Evolutionary conservation across 2,888 invertebrate genomes (phyloP).

Genomic region (Agapostemon virescens): DNA sequence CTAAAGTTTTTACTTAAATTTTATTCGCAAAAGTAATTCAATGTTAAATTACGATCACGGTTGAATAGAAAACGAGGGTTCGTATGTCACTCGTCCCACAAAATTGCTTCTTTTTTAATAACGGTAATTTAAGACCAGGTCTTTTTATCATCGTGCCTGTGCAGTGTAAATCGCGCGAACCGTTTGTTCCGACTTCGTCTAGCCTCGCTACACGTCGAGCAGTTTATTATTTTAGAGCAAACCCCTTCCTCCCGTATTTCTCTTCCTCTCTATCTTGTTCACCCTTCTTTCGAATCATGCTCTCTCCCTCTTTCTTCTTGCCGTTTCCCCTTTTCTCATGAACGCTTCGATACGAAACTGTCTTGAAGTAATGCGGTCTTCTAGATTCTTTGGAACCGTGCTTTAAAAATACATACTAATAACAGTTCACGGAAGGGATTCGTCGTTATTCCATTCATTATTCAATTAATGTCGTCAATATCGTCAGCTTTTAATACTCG

Average conservation of each 20-base stretch:
- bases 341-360: conserved; percentile 33
- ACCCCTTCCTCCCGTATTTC: conserved; percentile 67
- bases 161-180: conserved; percentile 60
- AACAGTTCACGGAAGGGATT: conserved; percentile 18
- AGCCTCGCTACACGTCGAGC: conserved; percentile 60
- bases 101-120: conserved; percentile 3
- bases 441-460: background rate
- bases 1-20: background rate
- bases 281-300: conserved; percentile 29
- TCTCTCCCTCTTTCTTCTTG: conserved; percentile 31
- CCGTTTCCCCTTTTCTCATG: conserved; percentile 38
- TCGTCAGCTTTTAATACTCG: background rate
- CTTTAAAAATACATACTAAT: conserved; percentile 47
- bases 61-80: background rate
- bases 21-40: too few species aligned
- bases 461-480: background rate
- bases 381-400: conserved; percentile 51
- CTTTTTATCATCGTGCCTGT: conserved; percentile 51
- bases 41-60: background rate
- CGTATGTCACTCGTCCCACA: background rate
- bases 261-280: conserved; percentile 47
- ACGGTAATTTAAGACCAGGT: conserved; percentile 10
- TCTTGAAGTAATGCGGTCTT: conserved; percentile 65
- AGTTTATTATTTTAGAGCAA: conserved; percentile 76
- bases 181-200: conserved; percentile 61